Percentiles rank a stretch among this genome's conserved stretches.
These are phyloP conservation scores for Neodiprion lecontei DNA, from an alignment of 1,140 invertebrate genomes.

Conservation along the genomic window DNA sequence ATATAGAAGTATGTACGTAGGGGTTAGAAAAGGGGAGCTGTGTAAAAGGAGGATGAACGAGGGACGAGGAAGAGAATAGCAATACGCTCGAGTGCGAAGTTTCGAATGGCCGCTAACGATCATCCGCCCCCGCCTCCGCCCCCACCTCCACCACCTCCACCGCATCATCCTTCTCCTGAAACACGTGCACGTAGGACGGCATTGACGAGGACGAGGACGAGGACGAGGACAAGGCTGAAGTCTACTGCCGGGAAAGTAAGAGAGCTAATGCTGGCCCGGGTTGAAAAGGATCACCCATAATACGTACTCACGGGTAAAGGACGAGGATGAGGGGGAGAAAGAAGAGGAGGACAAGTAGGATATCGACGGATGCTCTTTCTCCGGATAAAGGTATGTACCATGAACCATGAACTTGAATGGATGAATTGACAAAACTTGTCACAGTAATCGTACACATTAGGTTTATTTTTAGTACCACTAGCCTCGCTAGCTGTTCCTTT, in stretches of 20 bases:
- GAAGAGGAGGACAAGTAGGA: slow-evolving; percentile 26
- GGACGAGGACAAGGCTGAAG: slow-evolving; percentile 16
- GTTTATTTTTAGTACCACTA: neutral
- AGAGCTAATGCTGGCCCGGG: neutral
- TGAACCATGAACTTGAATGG: slow-evolving; percentile 22
- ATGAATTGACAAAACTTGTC: slow-evolving; percentile 24
- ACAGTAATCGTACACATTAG: too few relatives aligned
- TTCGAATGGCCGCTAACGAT: slow-evolving; percentile 52
- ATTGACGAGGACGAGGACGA: neutral
- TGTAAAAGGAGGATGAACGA: neutral
- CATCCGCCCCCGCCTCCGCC: slow-evolving; percentile 37
- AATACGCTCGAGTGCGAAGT: slow-evolving; percentile 49
- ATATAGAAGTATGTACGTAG: neutral
- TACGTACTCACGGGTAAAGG: neutral
- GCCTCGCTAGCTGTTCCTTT: too few relatives aligned
- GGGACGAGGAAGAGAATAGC: slow-evolving; percentile 30
- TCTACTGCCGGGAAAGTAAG: slow-evolving; percentile 16
- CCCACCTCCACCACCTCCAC: slow-evolving; percentile 37
- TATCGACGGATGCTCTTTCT: slow-evolving; percentile 23
- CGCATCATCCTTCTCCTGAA: slow-evolving; percentile 11
- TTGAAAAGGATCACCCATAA: too few relatives aligned
- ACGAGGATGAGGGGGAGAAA: slow-evolving; percentile 16
- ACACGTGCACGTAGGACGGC: neutral
- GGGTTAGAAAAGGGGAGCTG: neutral
- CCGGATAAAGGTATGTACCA: too few relatives aligned